phyloP scores from a whole-genome alignment of 2,113 vertebrate species.

The Corythornis vintsioides region DNA sequence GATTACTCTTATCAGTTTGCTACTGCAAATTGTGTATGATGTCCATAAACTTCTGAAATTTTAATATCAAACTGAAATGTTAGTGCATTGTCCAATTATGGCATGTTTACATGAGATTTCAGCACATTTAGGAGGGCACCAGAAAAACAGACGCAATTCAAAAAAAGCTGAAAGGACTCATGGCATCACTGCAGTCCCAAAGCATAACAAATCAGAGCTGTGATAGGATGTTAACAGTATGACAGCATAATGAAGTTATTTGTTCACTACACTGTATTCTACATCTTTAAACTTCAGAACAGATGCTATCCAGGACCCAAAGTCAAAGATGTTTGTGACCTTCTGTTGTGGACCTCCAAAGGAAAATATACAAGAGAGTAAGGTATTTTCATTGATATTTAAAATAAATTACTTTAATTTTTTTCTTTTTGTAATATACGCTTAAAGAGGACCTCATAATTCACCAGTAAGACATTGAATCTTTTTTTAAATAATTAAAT shows the following conservation, averaged over 20 bases:
- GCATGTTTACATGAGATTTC: neutral
- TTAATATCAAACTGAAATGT: constrained; percentile 40
- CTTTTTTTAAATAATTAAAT: neutral
- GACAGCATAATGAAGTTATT: neutral
- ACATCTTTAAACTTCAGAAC: neutral
- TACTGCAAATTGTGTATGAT: neutral
- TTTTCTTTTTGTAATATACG: neutral
- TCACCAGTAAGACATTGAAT: neutral
- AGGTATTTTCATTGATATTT: neutral
- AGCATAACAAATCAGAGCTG: neutral
- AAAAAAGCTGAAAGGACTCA: constrained; percentile 22
- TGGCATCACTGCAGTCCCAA: neutral
- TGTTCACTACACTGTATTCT: neutral
- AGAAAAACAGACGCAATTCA: constrained; percentile 3
- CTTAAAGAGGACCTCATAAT: neutral
- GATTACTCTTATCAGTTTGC: neutral
- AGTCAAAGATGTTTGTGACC: neutral
- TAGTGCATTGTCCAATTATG: neutral
- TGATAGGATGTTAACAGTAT: neutral
- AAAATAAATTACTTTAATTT: neutral
- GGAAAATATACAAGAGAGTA: neutral
- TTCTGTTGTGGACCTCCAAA: neutral
- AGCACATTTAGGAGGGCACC: neutral
- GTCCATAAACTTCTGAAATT: neutral
- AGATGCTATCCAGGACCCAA: neutral